Base-by-base conservation (phyloP, 1,140 invertebrate species). In the Lepidurus packardi region DNA sequence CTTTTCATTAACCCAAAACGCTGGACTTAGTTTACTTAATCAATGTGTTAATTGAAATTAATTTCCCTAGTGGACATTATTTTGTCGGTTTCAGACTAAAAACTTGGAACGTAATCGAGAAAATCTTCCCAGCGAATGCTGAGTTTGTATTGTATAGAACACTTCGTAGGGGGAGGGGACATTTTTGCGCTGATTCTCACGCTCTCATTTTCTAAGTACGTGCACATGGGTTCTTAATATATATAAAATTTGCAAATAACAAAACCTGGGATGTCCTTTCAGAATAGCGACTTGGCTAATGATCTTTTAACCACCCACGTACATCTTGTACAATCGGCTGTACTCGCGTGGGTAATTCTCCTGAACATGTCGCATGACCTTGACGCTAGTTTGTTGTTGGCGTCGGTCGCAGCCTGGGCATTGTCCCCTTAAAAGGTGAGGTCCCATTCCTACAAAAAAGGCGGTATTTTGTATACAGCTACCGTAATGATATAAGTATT, bases 371-470 rank as follows among this genome's bases (percentile, higher is more conserved):
- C 43, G 44, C 79, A 80, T 80, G 11, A 80, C 79, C 42, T 78
- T 80, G 43, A 76, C 75, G 45, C 73, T 44, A 76, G 77, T 76
- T 73, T 80, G 76, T 43, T 73, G 53, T 41, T 80, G 79, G 9
- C 74, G 75, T n/a, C 65, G 76, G 13, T 53, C 25, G 24, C 79
- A 80, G n/a, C 79, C 79, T 25, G 76, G 76, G 41, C 79, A 80
- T 53, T 80, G 79, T 43, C 79, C 79, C 16, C 76, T 13, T 24
- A 80, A 43, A 13, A 80, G 73, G 1, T 73, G 65, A 5, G 79
- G 79, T 42, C 65, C 76, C n/a, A 78, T 73, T 74, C 76, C 76
- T 77, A 44, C 1, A 45, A n/a, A 77, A 45, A 75, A 75, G 43
- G 34, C 13, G 34, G 24, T 75, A 42, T 75, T 75, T 9, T 34